phyloP scores from a whole-genome alignment of 2,888 invertebrate genomes.

The Helobdella robusta region DNA sequence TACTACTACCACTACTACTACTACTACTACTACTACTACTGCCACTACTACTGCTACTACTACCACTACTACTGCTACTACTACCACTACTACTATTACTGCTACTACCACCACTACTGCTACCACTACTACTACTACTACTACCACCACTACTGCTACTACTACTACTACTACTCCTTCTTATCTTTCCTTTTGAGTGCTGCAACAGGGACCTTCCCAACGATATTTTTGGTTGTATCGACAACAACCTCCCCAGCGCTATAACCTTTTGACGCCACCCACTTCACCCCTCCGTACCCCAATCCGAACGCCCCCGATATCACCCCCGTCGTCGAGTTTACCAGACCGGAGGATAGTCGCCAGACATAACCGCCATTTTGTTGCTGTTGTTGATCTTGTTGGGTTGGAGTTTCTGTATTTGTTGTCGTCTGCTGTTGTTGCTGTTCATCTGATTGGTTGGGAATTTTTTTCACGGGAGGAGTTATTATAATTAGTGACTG shows the following conservation, averaged over 20 bases:
- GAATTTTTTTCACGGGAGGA: no score
- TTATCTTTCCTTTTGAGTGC: constrained; percentile 41
- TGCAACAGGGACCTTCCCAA: constrained; percentile 40
- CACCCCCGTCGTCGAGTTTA: constrained; percentile 38
- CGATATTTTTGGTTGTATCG: constrained; percentile 32
- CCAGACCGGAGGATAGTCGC: constrained; percentile 42
- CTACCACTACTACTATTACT: constrained; percentile 3
- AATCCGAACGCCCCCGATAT: constrained; percentile 36
- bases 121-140: constrained; percentile 3
- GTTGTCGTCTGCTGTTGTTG: background rate
- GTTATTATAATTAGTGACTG: no score
- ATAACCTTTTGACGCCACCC: constrained; percentile 46
- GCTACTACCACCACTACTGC: constrained; percentile 3
- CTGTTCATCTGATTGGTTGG: no score
- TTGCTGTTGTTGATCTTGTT: background rate
- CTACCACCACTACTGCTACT: constrained; percentile 3
- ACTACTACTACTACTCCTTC: constrained; percentile 39
- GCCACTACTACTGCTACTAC: constrained; percentile 3
- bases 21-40: constrained; percentile 3
- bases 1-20: constrained; percentile 3
- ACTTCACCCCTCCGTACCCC: constrained; percentile 43
- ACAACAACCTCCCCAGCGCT: constrained; percentile 41
- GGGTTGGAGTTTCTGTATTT: no score
- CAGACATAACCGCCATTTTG: constrained; percentile 38
- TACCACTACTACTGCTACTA: constrained; percentile 3